phyloP scores from a whole-genome alignment of 2,888 invertebrate species.

The Morinoia aosen region DNA sequence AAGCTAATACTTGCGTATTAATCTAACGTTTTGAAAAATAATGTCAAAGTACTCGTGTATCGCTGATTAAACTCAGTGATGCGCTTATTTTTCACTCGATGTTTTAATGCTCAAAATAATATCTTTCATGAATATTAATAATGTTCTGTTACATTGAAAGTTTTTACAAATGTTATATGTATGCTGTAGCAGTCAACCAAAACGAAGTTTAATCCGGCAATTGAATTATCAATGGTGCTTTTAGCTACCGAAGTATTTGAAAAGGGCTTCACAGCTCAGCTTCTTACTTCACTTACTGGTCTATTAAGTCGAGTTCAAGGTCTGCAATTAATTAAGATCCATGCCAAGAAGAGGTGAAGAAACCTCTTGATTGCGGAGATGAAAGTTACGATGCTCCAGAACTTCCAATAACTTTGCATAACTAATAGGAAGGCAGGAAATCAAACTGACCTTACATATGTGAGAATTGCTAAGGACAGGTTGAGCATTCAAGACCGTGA shows the following conservation, averaged over 20 bases:
- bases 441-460: neutral
- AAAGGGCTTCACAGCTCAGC: neutral
- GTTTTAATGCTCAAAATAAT: neutral
- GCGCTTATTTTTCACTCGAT: neutral
- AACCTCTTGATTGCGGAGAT: neutral
- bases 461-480: neutral
- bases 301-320: neutral
- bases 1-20: neutral
- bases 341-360: neutral
- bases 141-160: neutral
- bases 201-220: neutral
- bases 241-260: too few relatives aligned
- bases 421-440: neutral
- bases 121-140: neutral
- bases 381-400: neutral
- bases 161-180: neutral
- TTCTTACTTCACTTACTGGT: neutral
- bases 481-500: neutral
- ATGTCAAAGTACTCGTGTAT: too few relatives aligned
- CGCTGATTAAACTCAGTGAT: neutral
- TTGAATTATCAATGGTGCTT: neutral
- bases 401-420: neutral
- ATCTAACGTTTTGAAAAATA: neutral
- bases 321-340: neutral
- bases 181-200: neutral